Evolutionary conservation across 2,797 vertebrate genomes (phyloP).

Genomic region (Dryobates pubescens): DNA sequence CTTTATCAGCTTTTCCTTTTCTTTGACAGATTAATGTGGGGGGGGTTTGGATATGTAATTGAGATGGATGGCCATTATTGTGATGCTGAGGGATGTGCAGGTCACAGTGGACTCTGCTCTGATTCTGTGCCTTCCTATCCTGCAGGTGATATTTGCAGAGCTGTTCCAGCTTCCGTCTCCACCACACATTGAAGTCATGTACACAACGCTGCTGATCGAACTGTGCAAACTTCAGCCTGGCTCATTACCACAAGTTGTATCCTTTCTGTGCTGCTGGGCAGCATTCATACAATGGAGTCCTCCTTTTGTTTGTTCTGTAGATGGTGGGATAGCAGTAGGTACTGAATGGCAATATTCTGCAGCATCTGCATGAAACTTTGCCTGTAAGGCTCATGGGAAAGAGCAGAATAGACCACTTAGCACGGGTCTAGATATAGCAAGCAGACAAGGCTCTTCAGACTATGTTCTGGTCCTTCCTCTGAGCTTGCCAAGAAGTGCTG

Average conservation of each 20-base stretch:
- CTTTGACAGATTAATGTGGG: background rate
- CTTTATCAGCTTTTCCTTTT: background rate
- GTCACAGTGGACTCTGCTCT: background rate
- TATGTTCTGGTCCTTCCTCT: background rate
- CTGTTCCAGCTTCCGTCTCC: conserved; percentile 91
- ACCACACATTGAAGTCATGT: conserved; percentile 95
- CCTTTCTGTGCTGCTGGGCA: conserved; percentile 71
- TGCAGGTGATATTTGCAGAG: conserved; percentile 94
- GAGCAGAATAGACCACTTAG: background rate
- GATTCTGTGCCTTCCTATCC: background rate
- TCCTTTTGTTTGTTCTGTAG: background rate
- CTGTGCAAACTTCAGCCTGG: conserved; percentile 98
- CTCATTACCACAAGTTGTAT: conserved; percentile 98
- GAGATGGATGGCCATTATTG: background rate
- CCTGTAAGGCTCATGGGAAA: background rate
- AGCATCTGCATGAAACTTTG: background rate
- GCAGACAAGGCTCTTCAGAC: background rate
- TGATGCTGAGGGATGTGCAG: background rate
- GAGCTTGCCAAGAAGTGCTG: background rate
- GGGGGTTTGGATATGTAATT: background rate
- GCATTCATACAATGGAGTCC: background rate
- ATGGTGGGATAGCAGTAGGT: background rate
- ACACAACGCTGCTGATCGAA: conserved; percentile 95
- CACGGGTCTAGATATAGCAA: background rate
- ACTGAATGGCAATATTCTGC: background rate